Conservation (phyloP, 2,113 vertebrate species). For the Puma concolor region DNA sequence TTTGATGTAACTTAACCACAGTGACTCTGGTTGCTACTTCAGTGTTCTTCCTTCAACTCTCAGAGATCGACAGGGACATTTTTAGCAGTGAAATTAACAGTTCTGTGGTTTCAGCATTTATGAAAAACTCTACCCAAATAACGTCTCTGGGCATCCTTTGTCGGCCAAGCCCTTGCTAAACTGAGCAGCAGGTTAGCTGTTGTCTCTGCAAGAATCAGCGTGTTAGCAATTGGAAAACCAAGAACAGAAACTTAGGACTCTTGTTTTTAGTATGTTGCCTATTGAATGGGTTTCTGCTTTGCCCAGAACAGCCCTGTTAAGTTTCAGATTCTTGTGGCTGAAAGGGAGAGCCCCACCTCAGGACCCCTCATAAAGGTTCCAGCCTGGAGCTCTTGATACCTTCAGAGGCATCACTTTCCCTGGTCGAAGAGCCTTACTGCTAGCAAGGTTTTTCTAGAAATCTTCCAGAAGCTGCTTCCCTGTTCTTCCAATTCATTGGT, state of each 20-base stretch:
- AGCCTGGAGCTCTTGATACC: not conserved
- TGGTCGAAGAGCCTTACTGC: not conserved
- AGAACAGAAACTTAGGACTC: conserved; percentile 6
- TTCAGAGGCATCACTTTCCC: not conserved
- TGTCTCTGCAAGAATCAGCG: not conserved
- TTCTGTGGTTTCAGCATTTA: not conserved
- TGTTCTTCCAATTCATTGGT: not conserved
- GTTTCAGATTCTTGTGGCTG: not conserved
- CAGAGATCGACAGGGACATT: not conserved
- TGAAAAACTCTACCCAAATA: not conserved
- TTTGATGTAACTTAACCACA: not conserved
- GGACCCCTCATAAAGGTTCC: not conserved
- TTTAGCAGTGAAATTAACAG: not conserved
- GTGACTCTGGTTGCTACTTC: not conserved
- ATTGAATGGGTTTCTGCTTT: not conserved
- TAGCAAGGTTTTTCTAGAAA: not conserved
- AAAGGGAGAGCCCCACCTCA: not conserved
- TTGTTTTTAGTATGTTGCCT: not conserved
- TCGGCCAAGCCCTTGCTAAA: not conserved
- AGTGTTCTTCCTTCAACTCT: not conserved
- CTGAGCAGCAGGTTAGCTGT: not conserved
- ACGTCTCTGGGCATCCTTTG: not conserved
- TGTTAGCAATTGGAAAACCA: not conserved
- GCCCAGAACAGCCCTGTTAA: not conserved
- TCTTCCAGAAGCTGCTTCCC: not conserved